A percentile compares a stretch with the other conserved stretches of the same genome.
Evolutionary conservation across 2,888 invertebrate species (phyloP).

Genomic region (Eremobia ochroleuca): DNA sequence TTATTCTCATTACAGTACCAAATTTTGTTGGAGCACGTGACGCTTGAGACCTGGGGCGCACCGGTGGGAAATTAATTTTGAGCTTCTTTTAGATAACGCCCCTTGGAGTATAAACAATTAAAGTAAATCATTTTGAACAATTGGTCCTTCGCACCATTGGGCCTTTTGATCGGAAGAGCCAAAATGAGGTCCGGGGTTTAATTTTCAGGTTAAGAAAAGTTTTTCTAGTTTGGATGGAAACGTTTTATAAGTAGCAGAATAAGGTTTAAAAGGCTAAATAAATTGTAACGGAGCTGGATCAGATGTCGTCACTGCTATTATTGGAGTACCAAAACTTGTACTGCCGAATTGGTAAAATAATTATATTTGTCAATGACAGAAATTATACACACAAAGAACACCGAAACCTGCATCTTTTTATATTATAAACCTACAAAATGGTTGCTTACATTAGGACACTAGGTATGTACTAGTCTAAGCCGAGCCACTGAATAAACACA

Average conservation of each 20-base stretch:
- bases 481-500: conserved; percentile 54
- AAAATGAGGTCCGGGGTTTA: background rate
- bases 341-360: background rate
- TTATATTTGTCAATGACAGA: background rate
- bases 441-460: conserved; percentile 16
- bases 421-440: conserved; percentile 21
- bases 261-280: background rate
- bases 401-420: background rate
- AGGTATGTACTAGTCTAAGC: conserved; percentile 9
- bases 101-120: conserved; percentile 45
- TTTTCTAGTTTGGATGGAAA: background rate
- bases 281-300: too few species aligned
- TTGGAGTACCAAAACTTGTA: background rate
- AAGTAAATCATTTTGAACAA: conserved; percentile 48
- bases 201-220: background rate
- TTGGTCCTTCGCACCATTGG: background rate
- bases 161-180: background rate
- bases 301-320: background rate
- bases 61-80: conserved; percentile 61
- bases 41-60: conserved; percentile 62
- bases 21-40: conserved; percentile 76
- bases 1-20: conserved; percentile 78
- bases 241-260: background rate
- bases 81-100: conserved; percentile 42
- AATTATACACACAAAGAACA: background rate